phyloP scores from a whole-genome alignment of 2,797 vertebrate genomes.

The Paedocypris micromegethes region DNA sequence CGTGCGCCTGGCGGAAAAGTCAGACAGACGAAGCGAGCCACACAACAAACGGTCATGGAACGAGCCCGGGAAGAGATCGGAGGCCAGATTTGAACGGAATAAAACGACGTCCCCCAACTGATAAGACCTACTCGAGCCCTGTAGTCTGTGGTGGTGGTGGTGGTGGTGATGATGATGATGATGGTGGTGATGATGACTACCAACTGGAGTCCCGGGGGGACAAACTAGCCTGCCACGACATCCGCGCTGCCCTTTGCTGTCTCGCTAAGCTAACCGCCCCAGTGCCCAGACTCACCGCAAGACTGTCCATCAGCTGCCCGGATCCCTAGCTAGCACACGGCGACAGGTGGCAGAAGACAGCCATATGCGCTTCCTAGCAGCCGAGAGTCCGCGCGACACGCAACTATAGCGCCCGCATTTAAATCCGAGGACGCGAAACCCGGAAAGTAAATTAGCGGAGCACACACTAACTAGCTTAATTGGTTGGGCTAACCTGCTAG shows the following conservation, averaged over 20 bases:
- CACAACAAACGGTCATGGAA: slow-evolving; percentile 13
- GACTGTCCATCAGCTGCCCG: slow-evolving; percentile 57
- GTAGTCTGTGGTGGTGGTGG: not conserved
- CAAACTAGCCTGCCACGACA: slow-evolving; percentile 57
- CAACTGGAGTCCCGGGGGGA: slow-evolving; percentile 58
- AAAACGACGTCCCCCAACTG: not conserved
- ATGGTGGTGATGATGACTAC: slow-evolving; percentile 25
- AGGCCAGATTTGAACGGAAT: slow-evolving; percentile 19
- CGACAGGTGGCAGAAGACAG: slow-evolving; percentile 17
- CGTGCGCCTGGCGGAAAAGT: not conserved
- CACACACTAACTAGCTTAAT: slow-evolving; percentile 39
- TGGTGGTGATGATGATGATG: no score
- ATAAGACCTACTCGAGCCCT: not conserved
- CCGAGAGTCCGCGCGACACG: slow-evolving; percentile 2
- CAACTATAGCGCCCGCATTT: slow-evolving; percentile 23
- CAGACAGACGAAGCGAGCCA: slow-evolving; percentile 10
- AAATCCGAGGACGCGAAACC: slow-evolving; percentile 36
- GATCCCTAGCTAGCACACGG: slow-evolving; percentile 29
- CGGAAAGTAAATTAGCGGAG: slow-evolving; percentile 41
- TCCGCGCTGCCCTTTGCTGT: slow-evolving; percentile 59
- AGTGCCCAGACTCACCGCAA: slow-evolving; percentile 55
- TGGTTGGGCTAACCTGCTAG: slow-evolving; percentile 39
- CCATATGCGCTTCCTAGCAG: slow-evolving; percentile 35
- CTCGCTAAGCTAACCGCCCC: slow-evolving; percentile 67
- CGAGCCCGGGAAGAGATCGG: slow-evolving; percentile 26